Percentiles rank a stretch among this genome's conserved stretches.
Conservation (phyloP, 2,888 invertebrate genomes). For the Mythimna ferrago region DNA sequence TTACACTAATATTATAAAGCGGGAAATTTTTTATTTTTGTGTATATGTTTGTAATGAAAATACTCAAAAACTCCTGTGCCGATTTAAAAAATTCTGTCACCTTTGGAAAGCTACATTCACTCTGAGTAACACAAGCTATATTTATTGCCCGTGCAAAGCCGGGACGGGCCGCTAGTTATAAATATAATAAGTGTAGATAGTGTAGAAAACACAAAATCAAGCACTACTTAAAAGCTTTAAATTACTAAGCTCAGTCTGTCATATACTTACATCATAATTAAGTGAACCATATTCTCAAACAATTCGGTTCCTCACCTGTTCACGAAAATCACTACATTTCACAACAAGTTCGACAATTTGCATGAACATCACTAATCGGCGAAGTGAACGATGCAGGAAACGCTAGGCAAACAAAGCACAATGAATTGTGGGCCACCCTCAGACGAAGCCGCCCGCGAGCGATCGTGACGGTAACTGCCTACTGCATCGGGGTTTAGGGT, state of each 20-base stretch:
- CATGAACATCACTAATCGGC: conserved; percentile 67
- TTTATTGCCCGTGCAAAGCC: too few relatives aligned
- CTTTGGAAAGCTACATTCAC: too few relatives aligned
- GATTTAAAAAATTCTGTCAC: too few relatives aligned
- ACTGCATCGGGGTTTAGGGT: conserved; percentile 68
- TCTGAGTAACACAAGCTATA: too few relatives aligned
- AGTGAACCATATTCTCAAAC: conserved; percentile 3
- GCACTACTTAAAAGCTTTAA: neutral
- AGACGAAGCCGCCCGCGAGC: conserved; percentile 80
- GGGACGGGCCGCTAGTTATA: too few relatives aligned
- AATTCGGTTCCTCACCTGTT: conserved; percentile 42
- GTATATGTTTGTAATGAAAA: too few relatives aligned
- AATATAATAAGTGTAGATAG: too few relatives aligned
- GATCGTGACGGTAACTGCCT: conserved; percentile 85
- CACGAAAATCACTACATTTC: conserved; percentile 26
- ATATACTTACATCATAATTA: conserved; percentile 4
- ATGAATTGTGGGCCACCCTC: conserved; percentile 87
- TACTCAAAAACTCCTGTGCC: too few relatives aligned
- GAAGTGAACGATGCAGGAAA: conserved; percentile 80
- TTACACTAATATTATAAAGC: too few relatives aligned
- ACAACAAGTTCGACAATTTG: conserved; percentile 57
- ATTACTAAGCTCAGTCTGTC: neutral
- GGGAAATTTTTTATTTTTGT: too few relatives aligned
- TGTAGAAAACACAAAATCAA: neutral
- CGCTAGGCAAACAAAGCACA: conserved; percentile 83